Base-by-base conservation (phyloP, 1,140 invertebrate genomes). In the Neelides sp. region DNA sequence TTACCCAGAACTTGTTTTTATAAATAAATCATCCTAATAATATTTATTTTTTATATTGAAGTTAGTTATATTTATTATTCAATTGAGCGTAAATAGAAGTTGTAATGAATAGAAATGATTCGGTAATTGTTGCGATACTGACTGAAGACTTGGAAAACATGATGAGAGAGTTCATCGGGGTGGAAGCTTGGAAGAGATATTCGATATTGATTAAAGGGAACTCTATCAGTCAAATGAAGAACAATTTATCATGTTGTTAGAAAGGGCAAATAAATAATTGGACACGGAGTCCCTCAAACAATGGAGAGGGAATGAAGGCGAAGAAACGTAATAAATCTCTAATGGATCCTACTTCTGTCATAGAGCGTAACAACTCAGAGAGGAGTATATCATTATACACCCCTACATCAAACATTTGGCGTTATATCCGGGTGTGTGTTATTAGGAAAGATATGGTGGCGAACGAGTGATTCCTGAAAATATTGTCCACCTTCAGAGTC, bases 251-350 rank as follows among this genome's bases (percentile, higher is more conserved):
- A 45, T 45, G 30, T 45, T 15, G 42, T 45, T 45, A 4, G 27
- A 19, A 45, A 45, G 34, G 42, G 42, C 27, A 45, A 45, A 45
- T 45, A 45, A 45, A 45, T 45, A 45, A 32, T 45, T 27, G 42
- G 26, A 45, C 30, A 30, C 34, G 42, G 42, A 19, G 42, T 22
- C 19, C 34, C 42, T 28, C 15, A 27, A 32, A 15, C 28, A 45
- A 12, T 45, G 27, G 34, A 45, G 42, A 32, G 27, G 34, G 34
- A 42, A 42, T 24, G 22, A 26, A 20, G 28, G 3, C 7, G 22
- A 42, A 42, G 40, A 42, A 42, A 15, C 22, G 40, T 20, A 42
- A 42, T 42, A 42, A 42, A 42, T 42, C 40, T 42, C 40, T 42
- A 42, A 42, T 42, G 40, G 40, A 42, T 42, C 40, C 23, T 15